Evolutionary conservation across 30 jellyfish, hydroid and myxozoan species (phyloP), one percentile per base, ranked within the genome.

Genomic region (Phacellophora camtschatica): DNA sequence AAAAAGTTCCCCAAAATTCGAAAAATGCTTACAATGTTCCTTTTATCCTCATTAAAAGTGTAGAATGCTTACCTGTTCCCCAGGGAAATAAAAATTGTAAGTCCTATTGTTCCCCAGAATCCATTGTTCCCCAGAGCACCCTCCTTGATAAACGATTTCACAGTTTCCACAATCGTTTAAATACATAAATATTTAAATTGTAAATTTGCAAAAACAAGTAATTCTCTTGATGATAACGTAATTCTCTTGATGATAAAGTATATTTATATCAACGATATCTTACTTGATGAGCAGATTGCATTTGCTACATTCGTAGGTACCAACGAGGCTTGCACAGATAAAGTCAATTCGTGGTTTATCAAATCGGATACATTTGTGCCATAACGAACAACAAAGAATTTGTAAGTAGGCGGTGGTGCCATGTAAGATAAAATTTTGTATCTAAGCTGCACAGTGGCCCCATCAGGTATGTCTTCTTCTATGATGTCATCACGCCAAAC

Each of bases 401-500:
- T 80, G 86, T 93, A 93, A 18, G 49, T 32, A 12, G 97, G 97
- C 4, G 89, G 79, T 28, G 88, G 87, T 28, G 29, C 27, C 74
- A 88, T 81, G 86, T 80, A 86, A n/a, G 96, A 57, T 24, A 75
- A 68, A 28, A 93, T 62, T 66, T 86, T 80, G 90, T 86, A 74
- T 45, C 82, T 55, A 22, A 93, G 32, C 39, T 63, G 86, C 6
- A 84, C 92, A 4, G 80, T 54, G 0, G 99, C 79, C 11, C 94
- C 96, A 24, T 93, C 99, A 51, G 94, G 97, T 28, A 93, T 61
- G 61, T 93, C 99, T 34, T 50, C 36, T 58, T 93, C 99, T 6
- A 71, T 69, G 76, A 93, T 93, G 36, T 94, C 99, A 87, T 87
- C 99, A 48, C 99, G 92, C 99, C 99, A 93, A 1, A 94, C 91